Conservation (phyloP, 2,113 vertebrate genomes). For the Pterocles burchelli region DNA sequence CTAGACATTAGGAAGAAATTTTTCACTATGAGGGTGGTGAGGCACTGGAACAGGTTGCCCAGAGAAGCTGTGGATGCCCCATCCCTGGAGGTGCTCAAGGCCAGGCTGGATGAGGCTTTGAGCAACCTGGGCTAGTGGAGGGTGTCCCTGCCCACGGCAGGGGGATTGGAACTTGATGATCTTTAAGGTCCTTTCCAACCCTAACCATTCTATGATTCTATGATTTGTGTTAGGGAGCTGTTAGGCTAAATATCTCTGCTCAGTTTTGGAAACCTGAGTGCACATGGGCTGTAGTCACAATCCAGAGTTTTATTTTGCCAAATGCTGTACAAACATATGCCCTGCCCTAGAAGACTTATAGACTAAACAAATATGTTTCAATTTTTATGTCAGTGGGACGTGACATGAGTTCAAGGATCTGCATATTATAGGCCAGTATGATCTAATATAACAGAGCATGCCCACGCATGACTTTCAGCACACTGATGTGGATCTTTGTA, state of each 20-base stretch:
- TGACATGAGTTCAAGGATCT: background rate
- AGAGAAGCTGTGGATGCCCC: too few relatives aligned
- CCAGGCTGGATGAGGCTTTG: too few relatives aligned
- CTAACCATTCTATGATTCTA: too few relatives aligned
- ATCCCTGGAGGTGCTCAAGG: too few relatives aligned
- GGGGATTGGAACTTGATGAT: too few relatives aligned
- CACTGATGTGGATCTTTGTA: background rate
- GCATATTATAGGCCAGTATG: background rate
- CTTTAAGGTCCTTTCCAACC: too few relatives aligned
- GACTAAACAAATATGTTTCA: slow-evolving; percentile 3
- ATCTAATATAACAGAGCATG: background rate
- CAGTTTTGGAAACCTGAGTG: background rate
- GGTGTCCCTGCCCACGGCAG: too few relatives aligned
- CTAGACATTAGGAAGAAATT: too few relatives aligned
- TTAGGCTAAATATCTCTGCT: background rate
- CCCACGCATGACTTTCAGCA: background rate
- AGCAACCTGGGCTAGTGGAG: too few relatives aligned
- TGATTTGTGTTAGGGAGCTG: background rate
- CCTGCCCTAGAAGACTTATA: background rate
- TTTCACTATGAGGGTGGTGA: too few relatives aligned
- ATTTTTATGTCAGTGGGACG: background rate
- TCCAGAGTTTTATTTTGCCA: slow-evolving; percentile 15
- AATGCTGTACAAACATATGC: background rate
- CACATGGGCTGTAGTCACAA: background rate
- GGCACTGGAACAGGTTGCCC: too few relatives aligned